Conservation (phyloP, 2,888 invertebrate species). For the Marasmarcha lunaedactyla region DNA sequence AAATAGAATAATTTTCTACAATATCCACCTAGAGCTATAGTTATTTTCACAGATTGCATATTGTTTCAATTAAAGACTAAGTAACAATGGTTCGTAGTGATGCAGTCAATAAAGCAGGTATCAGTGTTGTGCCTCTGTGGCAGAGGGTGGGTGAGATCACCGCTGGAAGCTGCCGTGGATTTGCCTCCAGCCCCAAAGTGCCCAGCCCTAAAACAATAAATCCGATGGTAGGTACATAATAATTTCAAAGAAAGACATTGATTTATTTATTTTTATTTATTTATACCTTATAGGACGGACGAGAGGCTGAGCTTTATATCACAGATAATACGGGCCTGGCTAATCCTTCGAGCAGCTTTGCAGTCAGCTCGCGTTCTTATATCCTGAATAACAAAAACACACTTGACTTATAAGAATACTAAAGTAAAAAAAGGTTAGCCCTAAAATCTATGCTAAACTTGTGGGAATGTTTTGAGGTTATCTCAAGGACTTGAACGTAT, state of each 20-base stretch:
- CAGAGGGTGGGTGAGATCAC: conserved; percentile 68
- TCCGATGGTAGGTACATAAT: conserved; percentile 11
- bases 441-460: background rate
- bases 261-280: no score
- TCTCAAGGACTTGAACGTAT: conserved; percentile 24
- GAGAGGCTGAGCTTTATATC: conserved; percentile 72
- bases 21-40: conserved; percentile 68
- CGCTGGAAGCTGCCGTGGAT: conserved; percentile 67
- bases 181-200: conserved; percentile 75
- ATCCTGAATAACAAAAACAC: background rate
- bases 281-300: conserved; percentile 68
- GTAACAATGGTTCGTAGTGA: conserved; percentile 73
- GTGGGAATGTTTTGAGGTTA: conserved; percentile 48
- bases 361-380: conserved; percentile 55
- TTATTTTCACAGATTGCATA: conserved; percentile 79
- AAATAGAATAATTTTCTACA: conserved; percentile 72
- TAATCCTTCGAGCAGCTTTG: conserved; percentile 65
- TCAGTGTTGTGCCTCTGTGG: conserved; percentile 64
- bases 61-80: conserved; percentile 72
- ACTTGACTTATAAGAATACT: no score
- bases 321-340: conserved; percentile 71
- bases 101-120: conserved; percentile 75
- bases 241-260: no score
- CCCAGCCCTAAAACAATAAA: conserved; percentile 68
- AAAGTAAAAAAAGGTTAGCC: no score